Conservation (phyloP, 2,797 vertebrate species). For the Dermochelys coriacea region DNA sequence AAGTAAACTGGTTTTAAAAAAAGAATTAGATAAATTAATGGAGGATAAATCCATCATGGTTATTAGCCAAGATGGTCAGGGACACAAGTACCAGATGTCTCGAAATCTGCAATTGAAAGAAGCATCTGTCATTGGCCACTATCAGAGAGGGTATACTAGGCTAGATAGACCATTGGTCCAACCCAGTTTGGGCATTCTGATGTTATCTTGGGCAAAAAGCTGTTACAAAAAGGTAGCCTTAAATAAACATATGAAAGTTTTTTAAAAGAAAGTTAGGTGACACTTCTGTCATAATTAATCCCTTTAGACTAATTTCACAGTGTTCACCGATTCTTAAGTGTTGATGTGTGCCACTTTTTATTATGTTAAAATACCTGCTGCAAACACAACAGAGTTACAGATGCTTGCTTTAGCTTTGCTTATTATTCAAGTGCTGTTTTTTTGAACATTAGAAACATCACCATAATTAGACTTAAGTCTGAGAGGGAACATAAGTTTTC, state of each 20-base stretch:
- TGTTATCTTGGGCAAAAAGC: neutral
- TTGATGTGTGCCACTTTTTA: neutral
- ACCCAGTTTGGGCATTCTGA: neutral
- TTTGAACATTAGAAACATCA: neutral
- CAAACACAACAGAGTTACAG: neutral
- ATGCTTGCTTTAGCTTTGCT: neutral
- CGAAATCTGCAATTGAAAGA: neutral
- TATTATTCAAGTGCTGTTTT: neutral
- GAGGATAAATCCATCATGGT: neutral
- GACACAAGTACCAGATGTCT: too few species aligned
- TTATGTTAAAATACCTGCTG: neutral
- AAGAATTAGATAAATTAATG: too few species aligned
- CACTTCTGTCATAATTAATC: neutral
- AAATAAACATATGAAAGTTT: neutral
- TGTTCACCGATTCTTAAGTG: neutral
- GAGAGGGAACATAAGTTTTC: neutral
- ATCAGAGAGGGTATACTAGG: neutral
- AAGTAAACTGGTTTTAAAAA: too few species aligned
- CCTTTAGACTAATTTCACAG: neutral
- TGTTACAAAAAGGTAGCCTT: accelerated
- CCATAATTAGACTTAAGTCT: neutral
- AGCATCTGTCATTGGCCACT: neutral
- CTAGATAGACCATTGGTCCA: neutral
- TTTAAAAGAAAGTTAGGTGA: accelerated
- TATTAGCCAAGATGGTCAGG: neutral